Conservation (phyloP, 30 jellyfish, hydroid and myxozoan species). For the Catostylus mosaicus region DNA sequence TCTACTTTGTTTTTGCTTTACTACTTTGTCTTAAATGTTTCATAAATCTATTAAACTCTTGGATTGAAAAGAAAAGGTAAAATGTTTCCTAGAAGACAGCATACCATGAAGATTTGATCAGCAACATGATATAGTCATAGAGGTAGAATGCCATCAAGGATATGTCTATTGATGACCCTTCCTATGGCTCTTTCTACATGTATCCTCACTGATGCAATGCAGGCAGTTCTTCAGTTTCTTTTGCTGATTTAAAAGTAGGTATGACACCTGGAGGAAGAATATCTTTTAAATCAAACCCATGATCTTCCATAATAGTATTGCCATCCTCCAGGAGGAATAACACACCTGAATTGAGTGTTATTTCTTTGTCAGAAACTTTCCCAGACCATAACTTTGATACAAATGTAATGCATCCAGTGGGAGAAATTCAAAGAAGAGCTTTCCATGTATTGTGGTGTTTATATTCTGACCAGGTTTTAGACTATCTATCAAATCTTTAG, state of each 20-base stretch:
- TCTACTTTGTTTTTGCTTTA: neutral
- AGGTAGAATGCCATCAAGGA: constrained; percentile 49
- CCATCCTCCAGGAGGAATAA: constrained; percentile 37
- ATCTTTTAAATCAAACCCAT: constrained; percentile 64
- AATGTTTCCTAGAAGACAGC: constrained; percentile 33
- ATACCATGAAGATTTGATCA: constrained; percentile 44
- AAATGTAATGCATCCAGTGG: constrained; percentile 34
- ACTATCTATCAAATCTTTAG: constrained; percentile 18
- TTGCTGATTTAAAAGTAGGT: constrained; percentile 59
- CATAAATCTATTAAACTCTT: neutral
- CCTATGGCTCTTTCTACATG: constrained; percentile 64
- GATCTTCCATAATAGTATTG: constrained; percentile 63
- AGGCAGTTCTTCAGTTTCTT: constrained; percentile 45
- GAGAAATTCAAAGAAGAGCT: constrained; percentile 37
- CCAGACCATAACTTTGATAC: constrained; percentile 52
- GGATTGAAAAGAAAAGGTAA: constrained; percentile 8
- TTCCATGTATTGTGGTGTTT: constrained; percentile 34
- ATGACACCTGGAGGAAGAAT: constrained; percentile 54
- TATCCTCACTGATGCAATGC: constrained; percentile 47
- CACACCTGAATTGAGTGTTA: constrained; percentile 39
- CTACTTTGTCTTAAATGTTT: too few species aligned
- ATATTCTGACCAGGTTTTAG: constrained; percentile 36
- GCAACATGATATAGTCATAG: constrained; percentile 16
- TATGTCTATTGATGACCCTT: constrained; percentile 41
- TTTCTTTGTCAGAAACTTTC: constrained; percentile 48